Base-by-base conservation (phyloP, 2,888 invertebrate species). In the Tolmerus cingulatus region DNA sequence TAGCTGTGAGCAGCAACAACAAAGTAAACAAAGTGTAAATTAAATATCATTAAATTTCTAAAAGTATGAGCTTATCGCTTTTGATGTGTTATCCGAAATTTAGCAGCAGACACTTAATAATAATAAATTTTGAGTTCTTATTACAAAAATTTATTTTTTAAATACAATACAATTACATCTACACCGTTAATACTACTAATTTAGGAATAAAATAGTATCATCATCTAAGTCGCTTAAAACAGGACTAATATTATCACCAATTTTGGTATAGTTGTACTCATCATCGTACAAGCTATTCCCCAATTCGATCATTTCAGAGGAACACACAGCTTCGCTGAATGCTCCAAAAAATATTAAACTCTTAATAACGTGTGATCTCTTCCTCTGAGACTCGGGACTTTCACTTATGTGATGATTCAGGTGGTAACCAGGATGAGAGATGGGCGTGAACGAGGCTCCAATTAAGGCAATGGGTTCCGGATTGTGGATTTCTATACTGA, bases 251-350 rank as follows among this genome's bases (percentile, higher is more conserved):
- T 37, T 30, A 16, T 46, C 43, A 79, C 16, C 57, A 23, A 37
- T 34, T 37, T 23, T 34, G 37, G 14, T 5, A 66, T 66, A 66
- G 14, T 37, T 34, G 66, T 84, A 66, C 12, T 51, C 82, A 5
- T 88, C 87, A 27, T 89, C 89, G 87, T 89, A 89, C 55, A 90
- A 88, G 89, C 91, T 90, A 82, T 90, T 90, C 16, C 90, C 90
- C 74, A 92, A 87, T 87, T 91, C 91, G 27, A 90, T 89, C 9
- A 91, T 90, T 88, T 91, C 91, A 0, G 89, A 89, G 84, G 89
- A 89, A 87, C 91, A 91, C 8, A 92, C 90, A n/a, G 91, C 91
- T 87, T 92, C 91, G 87, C 90, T 91, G 86, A 91, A 91, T 40
- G 91, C 90, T 37, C 90, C 90, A 55, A 91, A 88, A 23, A 90